phyloP scores from a whole-genome alignment of 2,888 invertebrate genomes.

The Digitonthophagus gazella region DNA sequence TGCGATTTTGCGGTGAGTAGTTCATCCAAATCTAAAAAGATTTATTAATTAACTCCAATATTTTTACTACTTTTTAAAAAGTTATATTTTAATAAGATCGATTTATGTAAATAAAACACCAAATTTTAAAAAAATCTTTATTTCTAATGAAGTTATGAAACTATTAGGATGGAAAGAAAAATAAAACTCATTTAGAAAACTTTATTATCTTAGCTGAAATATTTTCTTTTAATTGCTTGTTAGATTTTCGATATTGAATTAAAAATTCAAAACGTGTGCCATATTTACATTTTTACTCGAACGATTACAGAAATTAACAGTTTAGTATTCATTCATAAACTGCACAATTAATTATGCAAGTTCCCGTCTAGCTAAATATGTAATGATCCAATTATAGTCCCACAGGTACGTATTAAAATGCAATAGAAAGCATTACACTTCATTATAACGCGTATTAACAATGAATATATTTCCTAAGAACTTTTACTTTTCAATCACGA shows the following conservation, averaged over 20 bases:
- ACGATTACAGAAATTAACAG: neutral
- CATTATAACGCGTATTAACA: neutral
- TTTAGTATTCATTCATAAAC: neutral
- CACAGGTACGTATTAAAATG: neutral
- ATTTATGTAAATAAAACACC: neutral
- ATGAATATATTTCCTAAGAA: neutral
- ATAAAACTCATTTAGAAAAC: neutral
- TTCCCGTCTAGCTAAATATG: neutral
- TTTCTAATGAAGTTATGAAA: neutral
- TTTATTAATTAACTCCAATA: neutral
- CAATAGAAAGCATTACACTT: neutral
- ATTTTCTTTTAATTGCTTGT: neutral
- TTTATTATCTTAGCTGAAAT: neutral
- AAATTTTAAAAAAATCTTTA: neutral
- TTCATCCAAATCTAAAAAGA: constrained; percentile 43
- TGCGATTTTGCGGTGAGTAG: constrained; percentile 40
- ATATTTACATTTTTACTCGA: neutral
- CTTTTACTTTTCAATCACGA: neutral
- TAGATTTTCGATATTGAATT: neutral
- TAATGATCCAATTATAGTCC: neutral
- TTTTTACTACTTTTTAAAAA: no score
- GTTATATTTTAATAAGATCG: neutral
- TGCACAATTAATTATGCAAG: neutral
- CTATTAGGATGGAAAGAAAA: neutral
- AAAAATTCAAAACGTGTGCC: neutral